Evolutionary conservation across 2,888 invertebrate species (phyloP).

Genomic region (Clusia tigrina): DNA sequence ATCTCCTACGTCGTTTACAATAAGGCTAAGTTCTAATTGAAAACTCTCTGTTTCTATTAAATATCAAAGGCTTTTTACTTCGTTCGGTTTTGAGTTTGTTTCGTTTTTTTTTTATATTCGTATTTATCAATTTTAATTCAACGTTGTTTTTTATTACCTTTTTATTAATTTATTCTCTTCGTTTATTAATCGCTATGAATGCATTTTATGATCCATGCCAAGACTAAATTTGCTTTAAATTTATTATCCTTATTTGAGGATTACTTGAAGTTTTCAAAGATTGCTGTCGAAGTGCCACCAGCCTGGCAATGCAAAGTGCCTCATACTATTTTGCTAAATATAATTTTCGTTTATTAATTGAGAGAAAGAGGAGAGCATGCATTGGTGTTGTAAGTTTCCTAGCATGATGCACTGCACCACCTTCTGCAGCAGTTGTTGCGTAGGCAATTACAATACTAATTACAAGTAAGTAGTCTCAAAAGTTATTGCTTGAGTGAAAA

Average conservation of each 20-base stretch:
- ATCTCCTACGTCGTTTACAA: too few species aligned
- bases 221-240: conserved; percentile 7
- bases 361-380: background rate
- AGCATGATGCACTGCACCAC: background rate
- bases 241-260: conserved; percentile 20
- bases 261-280: background rate
- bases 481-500: background rate
- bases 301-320: background rate
- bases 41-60: conserved; percentile 33
- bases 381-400: background rate
- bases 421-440: background rate
- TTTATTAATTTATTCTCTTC: conserved; percentile 35
- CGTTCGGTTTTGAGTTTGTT: conserved; percentile 21
- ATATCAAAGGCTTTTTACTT: conserved; percentile 42
- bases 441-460: background rate
- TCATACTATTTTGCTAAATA: background rate
- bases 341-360: background rate
- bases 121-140: conserved; percentile 36
- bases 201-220: conserved; percentile 1
- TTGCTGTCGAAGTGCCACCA: background rate
- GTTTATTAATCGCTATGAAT: conserved; percentile 28
- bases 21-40: conserved; percentile 43
- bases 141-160: too few species aligned
- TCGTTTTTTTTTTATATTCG: background rate
- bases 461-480: background rate